These are phyloP conservation scores for Nymphalis urticae DNA, from an alignment of 2,888 invertebrate genomes.

Conservation along the genomic window DNA sequence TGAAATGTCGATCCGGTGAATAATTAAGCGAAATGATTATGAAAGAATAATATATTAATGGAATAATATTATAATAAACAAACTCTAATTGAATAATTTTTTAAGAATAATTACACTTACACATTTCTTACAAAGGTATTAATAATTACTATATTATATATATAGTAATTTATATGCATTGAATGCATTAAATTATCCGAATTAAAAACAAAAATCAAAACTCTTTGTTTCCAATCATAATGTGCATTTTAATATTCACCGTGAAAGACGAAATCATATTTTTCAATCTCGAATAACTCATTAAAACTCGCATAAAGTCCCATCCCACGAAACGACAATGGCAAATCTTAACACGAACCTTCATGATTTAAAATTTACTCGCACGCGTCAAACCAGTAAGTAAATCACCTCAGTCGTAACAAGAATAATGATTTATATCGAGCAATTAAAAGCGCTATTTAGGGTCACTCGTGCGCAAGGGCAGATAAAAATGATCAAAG, in stretches of 20 bases:
- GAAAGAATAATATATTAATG: too few relatives aligned
- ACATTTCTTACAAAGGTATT: too few relatives aligned
- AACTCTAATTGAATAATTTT: too few relatives aligned
- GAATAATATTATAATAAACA: too few relatives aligned
- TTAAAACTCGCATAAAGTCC: conserved; percentile 70
- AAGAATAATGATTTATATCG: conserved; percentile 75
- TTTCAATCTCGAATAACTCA: conserved; percentile 68
- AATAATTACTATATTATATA: too few relatives aligned
- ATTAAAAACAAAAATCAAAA: conserved; percentile 9
- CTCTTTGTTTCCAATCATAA: conserved; percentile 24
- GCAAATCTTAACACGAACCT: conserved; percentile 51
- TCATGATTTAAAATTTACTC: conserved; percentile 67
- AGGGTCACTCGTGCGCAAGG: conserved; percentile 49
- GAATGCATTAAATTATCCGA: conserved; percentile 10
- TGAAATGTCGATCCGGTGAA: too few relatives aligned
- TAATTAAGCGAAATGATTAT: too few relatives aligned
- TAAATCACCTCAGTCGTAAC: conserved; percentile 76
- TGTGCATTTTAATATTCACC: conserved; percentile 27
- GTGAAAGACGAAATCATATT: conserved; percentile 43
- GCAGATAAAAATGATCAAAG: conserved; percentile 48
- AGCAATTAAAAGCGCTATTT: conserved; percentile 77
- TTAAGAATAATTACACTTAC: too few relatives aligned
- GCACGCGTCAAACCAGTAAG: conserved; percentile 73
- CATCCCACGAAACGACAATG: conserved; percentile 64
- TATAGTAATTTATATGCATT: background rate